Base-by-base conservation (phyloP, 2,888 invertebrate genomes). In the Sesia apiformis region DNA sequence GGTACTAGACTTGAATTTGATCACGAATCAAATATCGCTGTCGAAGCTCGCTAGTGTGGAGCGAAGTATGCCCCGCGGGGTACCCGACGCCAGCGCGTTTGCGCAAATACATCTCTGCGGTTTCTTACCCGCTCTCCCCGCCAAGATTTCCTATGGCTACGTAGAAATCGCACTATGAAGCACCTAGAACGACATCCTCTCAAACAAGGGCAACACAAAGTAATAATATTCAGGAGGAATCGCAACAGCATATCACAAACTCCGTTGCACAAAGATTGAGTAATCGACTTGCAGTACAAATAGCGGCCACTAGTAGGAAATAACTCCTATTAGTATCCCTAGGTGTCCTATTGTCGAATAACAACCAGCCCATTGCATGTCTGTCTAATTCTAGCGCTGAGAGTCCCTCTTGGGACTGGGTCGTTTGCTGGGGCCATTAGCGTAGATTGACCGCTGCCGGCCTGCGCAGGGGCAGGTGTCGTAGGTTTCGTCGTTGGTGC, bases 231-330 rank as follows among this genome's bases (percentile, higher is more conserved):
- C 50, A 7, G 51, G 59, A 66, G 39, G 62, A 73, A 51, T 56
- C 60, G 3, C 58, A 69, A 7, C 55, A 65, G 6, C 60, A 67
- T 8, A 59, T 67, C 40, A 57, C 69, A 1, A 63, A 56, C 51
- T 59, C 61, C 43, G 57, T 58, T 38, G 58, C 70, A 3, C 79
- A 83, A 57, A 69, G 70, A 50, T 87, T 84, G 85, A 87, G 86
- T 59, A 79, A 82, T 62, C 81, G 89, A 1, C 75, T 90, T 6
- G 89, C 89, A 1, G 86, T 89, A 4, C 88, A 86, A 64, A 90
- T 90, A 59, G 71, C 90, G 4, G 88, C 81, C 6, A 90, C 86
- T 0, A 90, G 90, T 57, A 78, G 84, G 84, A 65, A 90, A 89
- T 65, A 76, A 70, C 57, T 89, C 90, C 23, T 23, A 23, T 23